phyloP scores from a whole-genome alignment of 2,888 invertebrate genomes.

The Dorcus parallelipipedus region DNA sequence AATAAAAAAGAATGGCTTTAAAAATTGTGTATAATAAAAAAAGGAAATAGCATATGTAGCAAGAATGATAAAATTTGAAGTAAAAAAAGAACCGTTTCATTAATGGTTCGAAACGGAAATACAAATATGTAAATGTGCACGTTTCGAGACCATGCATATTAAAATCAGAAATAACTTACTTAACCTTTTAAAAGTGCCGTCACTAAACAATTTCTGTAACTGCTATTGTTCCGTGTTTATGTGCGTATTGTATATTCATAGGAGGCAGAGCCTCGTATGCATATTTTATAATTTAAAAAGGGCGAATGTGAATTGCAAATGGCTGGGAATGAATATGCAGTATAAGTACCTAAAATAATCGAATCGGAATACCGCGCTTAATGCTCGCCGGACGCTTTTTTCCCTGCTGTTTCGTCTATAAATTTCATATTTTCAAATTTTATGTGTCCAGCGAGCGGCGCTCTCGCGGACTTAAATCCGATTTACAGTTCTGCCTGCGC shows the following conservation, averaged over 20 bases:
- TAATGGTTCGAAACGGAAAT: too few relatives aligned
- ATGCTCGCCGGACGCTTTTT: not conserved
- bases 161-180: not conserved
- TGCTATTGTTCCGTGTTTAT: not conserved
- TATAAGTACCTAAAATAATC: not conserved
- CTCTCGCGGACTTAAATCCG: slow-evolving; percentile 1
- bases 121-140: too few relatives aligned
- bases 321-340: not conserved
- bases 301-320: slow-evolving; percentile 1
- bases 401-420: not conserved
- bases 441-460: not conserved
- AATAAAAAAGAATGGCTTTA: too few relatives aligned
- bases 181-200: not conserved
- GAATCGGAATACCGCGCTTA: not conserved
- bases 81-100: too few relatives aligned
- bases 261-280: not conserved
- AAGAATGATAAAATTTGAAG: too few relatives aligned
- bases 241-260: not conserved
- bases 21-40: too few relatives aligned
- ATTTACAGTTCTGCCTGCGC: not conserved
- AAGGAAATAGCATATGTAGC: too few relatives aligned
- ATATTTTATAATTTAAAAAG: not conserved
- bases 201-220: not conserved
- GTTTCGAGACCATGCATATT: not conserved
- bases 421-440: not conserved